Percentiles rank a stretch among this genome's conserved stretches.
These are phyloP conservation scores for Pandemis heparana DNA, from an alignment of 2,888 invertebrate genomes.

Conservation along the genomic window DNA sequence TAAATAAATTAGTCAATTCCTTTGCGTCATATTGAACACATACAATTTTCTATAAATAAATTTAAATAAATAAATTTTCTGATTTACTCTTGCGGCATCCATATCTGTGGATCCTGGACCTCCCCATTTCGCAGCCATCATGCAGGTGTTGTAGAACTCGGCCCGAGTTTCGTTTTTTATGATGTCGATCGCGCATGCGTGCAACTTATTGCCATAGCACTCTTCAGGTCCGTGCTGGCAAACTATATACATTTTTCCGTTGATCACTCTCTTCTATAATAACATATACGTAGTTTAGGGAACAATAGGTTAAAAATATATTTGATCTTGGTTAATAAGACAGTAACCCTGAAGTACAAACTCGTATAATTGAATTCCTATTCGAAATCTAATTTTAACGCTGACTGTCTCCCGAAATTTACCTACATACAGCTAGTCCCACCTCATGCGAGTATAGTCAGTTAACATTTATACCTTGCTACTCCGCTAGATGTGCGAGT, in stretches of 20 bases:
- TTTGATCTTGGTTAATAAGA: too few species aligned
- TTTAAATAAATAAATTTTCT: background rate
- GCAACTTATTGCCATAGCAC: slow-evolving; percentile 92
- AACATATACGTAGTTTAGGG: background rate
- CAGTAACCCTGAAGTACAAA: too few species aligned
- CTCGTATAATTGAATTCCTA: too few species aligned
- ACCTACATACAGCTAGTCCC: too few species aligned
- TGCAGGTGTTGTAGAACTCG: slow-evolving; percentile 84
- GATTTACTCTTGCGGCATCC: slow-evolving; percentile 45
- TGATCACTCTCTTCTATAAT: background rate
- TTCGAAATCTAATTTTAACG: too few species aligned
- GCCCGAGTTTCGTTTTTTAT: slow-evolving; percentile 84
- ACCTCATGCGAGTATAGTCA: too few species aligned
- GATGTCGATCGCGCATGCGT: slow-evolving; percentile 90
- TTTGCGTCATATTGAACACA: too few species aligned
- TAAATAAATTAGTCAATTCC: too few species aligned
- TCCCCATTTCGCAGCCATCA: slow-evolving; percentile 51
- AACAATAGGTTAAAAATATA: background rate
- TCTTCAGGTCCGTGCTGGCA: slow-evolving; percentile 92
- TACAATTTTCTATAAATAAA: too few species aligned
- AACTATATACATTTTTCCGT: slow-evolving; percentile 42
- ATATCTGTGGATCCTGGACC: slow-evolving; percentile 30
- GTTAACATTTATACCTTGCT: too few species aligned
- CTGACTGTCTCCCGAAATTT: too few species aligned
- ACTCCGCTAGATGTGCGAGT: too few species aligned